Evolutionary conservation across 1,140 invertebrate genomes (phyloP).

Genomic region (Palaemon carinicauda): DNA sequence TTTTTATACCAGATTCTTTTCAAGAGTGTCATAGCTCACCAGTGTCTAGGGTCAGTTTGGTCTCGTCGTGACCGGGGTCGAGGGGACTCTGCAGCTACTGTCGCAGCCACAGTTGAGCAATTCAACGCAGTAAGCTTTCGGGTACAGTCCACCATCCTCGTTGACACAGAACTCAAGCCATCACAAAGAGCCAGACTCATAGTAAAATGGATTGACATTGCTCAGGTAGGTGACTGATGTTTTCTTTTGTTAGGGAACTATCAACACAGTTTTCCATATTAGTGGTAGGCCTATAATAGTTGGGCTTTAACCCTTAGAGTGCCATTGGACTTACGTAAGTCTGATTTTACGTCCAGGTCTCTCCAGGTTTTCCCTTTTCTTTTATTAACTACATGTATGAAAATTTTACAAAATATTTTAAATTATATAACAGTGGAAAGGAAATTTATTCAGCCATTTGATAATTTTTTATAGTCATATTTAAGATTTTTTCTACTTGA

Average conservation of each 20-base stretch:
- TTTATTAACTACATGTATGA: no score
- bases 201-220: slow-evolving; percentile 96
- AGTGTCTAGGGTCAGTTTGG: slow-evolving; percentile 96
- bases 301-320: no score
- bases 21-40: slow-evolving; percentile 91
- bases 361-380: no score
- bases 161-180: slow-evolving; percentile 74
- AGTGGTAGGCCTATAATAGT: no score
- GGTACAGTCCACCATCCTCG: slow-evolving; percentile 86
- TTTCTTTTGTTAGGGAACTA: background rate
- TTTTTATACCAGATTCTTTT: slow-evolving; percentile 82
- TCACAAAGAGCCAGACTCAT: slow-evolving; percentile 85
- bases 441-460: no score
- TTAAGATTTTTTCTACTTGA: no score
- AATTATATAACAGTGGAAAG: no score
- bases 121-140: slow-evolving; percentile 96
- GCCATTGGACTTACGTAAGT: no score
- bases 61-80: slow-evolving; percentile 83
- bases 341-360: no score
- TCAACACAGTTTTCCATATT: no score
- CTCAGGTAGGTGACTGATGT: slow-evolving; percentile 70
- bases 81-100: slow-evolving; percentile 78
- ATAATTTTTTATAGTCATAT: no score
- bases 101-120: slow-evolving; percentile 95
- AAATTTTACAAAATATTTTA: no score